Base-by-base conservation (phyloP, 64 coral and sea anemone genomes). In the Montipora efflorescens region DNA sequence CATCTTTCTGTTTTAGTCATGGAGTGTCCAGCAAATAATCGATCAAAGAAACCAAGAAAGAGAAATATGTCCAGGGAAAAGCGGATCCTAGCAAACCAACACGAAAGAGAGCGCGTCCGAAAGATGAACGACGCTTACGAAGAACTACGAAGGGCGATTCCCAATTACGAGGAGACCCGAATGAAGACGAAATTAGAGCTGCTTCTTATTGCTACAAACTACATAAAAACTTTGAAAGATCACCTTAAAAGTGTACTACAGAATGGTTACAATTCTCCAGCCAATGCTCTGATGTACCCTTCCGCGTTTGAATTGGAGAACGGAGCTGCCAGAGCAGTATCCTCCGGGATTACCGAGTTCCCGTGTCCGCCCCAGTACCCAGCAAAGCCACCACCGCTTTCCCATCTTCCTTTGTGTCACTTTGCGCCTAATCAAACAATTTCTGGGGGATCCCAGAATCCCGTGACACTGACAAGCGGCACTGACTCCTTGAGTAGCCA, bases 91-190 rank as follows among this genome's bases (percentile, higher is more conserved):
- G 90, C 90, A 25, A 92, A 92, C 73, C 71, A 59, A 48, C 82
- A 80, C 10, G 90, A 92, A 36, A 82, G 90, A 77, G 90, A 92
- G 62, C 80, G 90, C 1, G 90, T 92, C 48, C 62, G 80, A 47
- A 92, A 92, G 20, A 92, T 92, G 79, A 92, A 92, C 68, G 81
- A 85, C 81, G 90, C 90, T 28, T 92, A 84, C 28, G 90, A 92
- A 59, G 79, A 84, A 16, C 25, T 92, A 5, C 81, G 82, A 75
- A 85, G 69, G 52, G 46, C 53, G 8, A 92, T 92, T 13, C 90
- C 90, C 1, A 76, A 86, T 52, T 77, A 83, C 25, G 90, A 92
- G 20, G 70, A 82, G 6, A 76, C 52, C 19, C 20, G 80, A 59
- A 74, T 86, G 13, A 82, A 83, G 25, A 92, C 90, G 5, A 92